Percentiles rank a stretch among this genome's conserved stretches.
Evolutionary conservation across 2,113 vertebrate species (phyloP).

Genomic region (Paralichthys olivaceus): DNA sequence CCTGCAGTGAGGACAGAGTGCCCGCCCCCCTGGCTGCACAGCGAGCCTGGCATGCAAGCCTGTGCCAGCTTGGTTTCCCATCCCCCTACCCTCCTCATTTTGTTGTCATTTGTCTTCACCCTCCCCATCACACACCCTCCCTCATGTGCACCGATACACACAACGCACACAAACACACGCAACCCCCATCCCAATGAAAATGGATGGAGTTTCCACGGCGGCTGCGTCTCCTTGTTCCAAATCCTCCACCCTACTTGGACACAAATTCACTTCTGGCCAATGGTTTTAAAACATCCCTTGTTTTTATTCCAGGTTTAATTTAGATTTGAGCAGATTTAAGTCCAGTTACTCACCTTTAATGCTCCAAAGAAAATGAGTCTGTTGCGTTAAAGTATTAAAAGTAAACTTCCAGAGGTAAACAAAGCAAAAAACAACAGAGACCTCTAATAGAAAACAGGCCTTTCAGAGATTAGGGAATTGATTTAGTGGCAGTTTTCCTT

Average conservation of each 20-base stretch:
- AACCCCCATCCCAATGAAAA: constrained; percentile 37
- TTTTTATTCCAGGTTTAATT: not conserved
- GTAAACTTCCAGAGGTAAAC: too few relatives aligned
- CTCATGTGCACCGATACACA: constrained; percentile 2
- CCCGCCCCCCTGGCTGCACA: constrained; percentile 45
- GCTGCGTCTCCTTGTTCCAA: constrained; percentile 54
- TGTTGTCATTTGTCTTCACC: constrained; percentile 68
- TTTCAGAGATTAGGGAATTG: too few relatives aligned
- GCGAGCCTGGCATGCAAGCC: constrained; percentile 42
- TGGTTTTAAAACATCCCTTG: not conserved
- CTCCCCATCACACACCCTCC: constrained; percentile 14
- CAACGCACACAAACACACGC: not conserved
- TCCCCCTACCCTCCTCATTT: constrained; percentile 60
- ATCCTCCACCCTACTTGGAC: not conserved
- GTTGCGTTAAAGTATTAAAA: too few relatives aligned
- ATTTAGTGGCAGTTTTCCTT: too few relatives aligned
- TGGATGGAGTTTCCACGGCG: constrained; percentile 63
- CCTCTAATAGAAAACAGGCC: too few relatives aligned
- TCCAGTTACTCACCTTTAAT: too few relatives aligned
- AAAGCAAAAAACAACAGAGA: too few relatives aligned
- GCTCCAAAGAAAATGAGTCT: too few relatives aligned
- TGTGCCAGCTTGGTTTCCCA: constrained; percentile 58
- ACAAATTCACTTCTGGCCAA: not conserved
- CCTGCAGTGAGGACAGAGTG: constrained; percentile 52
- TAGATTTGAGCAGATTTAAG: too few relatives aligned